phyloP scores from a whole-genome alignment of 2,797 vertebrate genomes.

The Macropodus opercularis region DNA sequence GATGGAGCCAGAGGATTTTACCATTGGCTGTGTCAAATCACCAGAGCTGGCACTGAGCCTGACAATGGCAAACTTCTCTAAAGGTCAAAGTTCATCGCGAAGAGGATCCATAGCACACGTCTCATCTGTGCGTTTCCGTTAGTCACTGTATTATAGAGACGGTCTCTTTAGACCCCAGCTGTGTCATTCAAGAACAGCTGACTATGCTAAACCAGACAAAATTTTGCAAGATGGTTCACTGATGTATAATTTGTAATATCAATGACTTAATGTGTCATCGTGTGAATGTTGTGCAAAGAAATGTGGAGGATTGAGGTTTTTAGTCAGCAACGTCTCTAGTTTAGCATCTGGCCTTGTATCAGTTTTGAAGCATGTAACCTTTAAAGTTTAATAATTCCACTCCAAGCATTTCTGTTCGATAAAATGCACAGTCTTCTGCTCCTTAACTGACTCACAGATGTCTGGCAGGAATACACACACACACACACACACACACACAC shows the following conservation, averaged over 20 bases:
- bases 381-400: slow-evolving; percentile 13
- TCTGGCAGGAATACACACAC: slow-evolving; percentile 33
- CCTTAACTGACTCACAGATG: slow-evolving; percentile 35
- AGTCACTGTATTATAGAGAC: no score
- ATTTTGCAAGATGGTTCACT: no score
- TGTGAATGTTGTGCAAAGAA: not conserved
- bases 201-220: no score
- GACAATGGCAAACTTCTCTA: slow-evolving; percentile 17
- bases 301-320: not conserved
- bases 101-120: not conserved
- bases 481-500: no score
- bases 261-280: not conserved
- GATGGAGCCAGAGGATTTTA: slow-evolving; percentile 20
- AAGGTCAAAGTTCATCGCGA: slow-evolving; percentile 11
- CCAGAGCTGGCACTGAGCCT: slow-evolving; percentile 38
- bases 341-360: not conserved
- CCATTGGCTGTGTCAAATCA: slow-evolving; percentile 64
- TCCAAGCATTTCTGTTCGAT: not conserved
- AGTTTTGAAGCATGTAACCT: slow-evolving; percentile 1
- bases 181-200: not conserved
- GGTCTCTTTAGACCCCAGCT: no score
- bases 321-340: slow-evolving; percentile 8
- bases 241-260: no score
- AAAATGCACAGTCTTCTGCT: slow-evolving; percentile 7
- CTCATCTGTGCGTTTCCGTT: no score